Base-by-base conservation (phyloP, 2,888 invertebrate genomes). In the Heliconius charithonia region DNA sequence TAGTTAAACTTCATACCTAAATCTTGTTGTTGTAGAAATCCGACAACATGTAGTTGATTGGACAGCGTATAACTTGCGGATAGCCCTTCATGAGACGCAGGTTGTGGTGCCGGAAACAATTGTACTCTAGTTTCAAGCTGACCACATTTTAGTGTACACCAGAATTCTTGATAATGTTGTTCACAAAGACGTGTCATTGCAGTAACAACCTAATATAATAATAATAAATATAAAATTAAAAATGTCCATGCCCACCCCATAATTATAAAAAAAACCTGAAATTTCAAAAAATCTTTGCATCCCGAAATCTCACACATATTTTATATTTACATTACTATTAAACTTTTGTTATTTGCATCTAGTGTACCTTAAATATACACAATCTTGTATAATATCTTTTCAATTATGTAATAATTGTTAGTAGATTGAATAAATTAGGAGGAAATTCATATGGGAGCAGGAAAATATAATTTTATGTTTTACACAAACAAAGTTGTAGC, bases 21-120 rank as follows among this genome's bases (percentile, higher is more conserved):
- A 88, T 99, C 99, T 4, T 97, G 96, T 13, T 98, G 96, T n/a
- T 97, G 96, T 75, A 99, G 92, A 88, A 98, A 99, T 0, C 99
- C 99, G 87, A 98, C 96, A 27, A 99, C 96, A 88, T 97, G 97
- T 76, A 99, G 95, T 75, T 96, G 96, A 79, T 96, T 97, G 0
- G 97, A 96, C 75, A 98, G 94, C 0, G 90, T 90, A 81, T 95
- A 96, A 4, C 89, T 89, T 92, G 96, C 79, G 93, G 96, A 81
- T 92, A 95, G 80, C 89, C 94, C 88, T 95, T 97, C 97, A 87
- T 97, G 97, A 0, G 96, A 93, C 32, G 96, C 93, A 0, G 96
- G 95, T 90, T 96, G 92, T 29, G 95, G 94, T 6, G 93, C 89
- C 0, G 95, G 95, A 80, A 93, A 94, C 84, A 95, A 83, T 76